phyloP scores from a whole-genome alignment of 2,888 invertebrate species.

The Habroteleia sp. region DNA sequence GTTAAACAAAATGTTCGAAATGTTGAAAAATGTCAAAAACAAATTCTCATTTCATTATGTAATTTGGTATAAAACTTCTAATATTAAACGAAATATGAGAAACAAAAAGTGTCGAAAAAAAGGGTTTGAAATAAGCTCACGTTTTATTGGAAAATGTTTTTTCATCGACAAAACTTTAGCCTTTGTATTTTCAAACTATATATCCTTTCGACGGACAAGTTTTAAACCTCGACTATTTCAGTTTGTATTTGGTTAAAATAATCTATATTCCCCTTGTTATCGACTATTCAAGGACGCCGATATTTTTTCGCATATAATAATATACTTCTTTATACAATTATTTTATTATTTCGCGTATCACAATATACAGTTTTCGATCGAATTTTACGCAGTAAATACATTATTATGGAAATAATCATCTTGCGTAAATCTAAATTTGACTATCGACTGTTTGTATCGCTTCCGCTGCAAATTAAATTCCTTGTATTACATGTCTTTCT shows the following conservation, averaged over 20 bases:
- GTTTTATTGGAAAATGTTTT: slow-evolving; percentile 65
- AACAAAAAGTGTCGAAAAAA: slow-evolving; percentile 15
- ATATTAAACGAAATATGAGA: slow-evolving; percentile 10
- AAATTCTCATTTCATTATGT: slow-evolving; percentile 41
- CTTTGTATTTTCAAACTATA: slow-evolving; percentile 69
- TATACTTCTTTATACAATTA: slow-evolving; percentile 72
- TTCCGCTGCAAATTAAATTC: slow-evolving; percentile 45
- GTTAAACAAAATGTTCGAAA: slow-evolving; percentile 1
- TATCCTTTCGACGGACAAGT: slow-evolving; percentile 65
- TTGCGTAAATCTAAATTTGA: slow-evolving; percentile 61
- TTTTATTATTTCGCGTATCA: slow-evolving; percentile 72
- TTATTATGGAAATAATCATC: slow-evolving; percentile 59
- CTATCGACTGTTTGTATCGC: slow-evolving; percentile 58
- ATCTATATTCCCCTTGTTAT: slow-evolving; percentile 60
- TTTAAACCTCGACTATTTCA: slow-evolving; percentile 65
- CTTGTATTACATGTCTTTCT: slow-evolving; percentile 3
- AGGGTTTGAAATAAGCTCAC: slow-evolving; percentile 58
- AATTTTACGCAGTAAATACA: slow-evolving; percentile 66
- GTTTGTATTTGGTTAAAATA: slow-evolving; percentile 67
- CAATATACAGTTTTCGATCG: slow-evolving; percentile 71
- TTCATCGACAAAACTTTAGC: slow-evolving; percentile 66
- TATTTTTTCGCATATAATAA: slow-evolving; percentile 58
- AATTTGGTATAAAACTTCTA: slow-evolving; percentile 44
- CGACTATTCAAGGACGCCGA: slow-evolving; percentile 53
- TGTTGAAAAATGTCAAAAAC: slow-evolving; percentile 49